Base-by-base conservation (phyloP, 2,113 vertebrate species). In the Mustela lutreola region DNA sequence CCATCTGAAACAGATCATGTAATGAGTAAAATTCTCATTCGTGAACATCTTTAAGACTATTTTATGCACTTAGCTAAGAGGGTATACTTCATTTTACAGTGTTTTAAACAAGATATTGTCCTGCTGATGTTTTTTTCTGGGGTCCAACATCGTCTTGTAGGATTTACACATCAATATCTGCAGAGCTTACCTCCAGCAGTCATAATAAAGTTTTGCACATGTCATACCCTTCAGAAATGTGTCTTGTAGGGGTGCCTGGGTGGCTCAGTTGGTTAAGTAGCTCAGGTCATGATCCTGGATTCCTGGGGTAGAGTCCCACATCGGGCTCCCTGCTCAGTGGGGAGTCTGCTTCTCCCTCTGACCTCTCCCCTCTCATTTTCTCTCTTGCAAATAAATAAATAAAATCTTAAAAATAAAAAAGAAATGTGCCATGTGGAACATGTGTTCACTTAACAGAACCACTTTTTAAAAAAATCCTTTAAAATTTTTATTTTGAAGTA, bases 41-140 rank as follows among this genome's bases (percentile, higher is more conserved):
- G n/a, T 18, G 28, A 50, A 75, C n/a, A 15, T 89, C 67, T 82
- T 89, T 71, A 89, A 70, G 48, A 65, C 14, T 90, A 18, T 75
- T 95, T 75, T 94, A 70, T 89, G n/a, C 50, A 89, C 28, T 96
- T 93, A 45, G 63, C 33, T 89, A 7, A 76, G 65, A 60, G 50
- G 33, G 42, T 90, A 2, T 56, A 65, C 65, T 90, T 97, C 93
- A 87, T 94, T 85, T 92, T 62, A 65, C 94, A 73, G 8, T 83
- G 2, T 67, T 97, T 94, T 79, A 93, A 86, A 60, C 7, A 60
- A 73, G 75, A 15, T 86, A 58, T 36, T 60, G 24, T 91, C 92
- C 42, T 92, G 60, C 42, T 88, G 21, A 60, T 79, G 21, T 63
- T 28, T 76, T 28, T 90, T 90, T 62, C 39, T 82, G 12, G 45